A percentile compares a stretch with the other conserved stretches of the same genome.
These are phyloP conservation scores for Temnothorax unifasciatus DNA, from an alignment of 2,888 invertebrate genomes.

Conservation along the genomic window DNA sequence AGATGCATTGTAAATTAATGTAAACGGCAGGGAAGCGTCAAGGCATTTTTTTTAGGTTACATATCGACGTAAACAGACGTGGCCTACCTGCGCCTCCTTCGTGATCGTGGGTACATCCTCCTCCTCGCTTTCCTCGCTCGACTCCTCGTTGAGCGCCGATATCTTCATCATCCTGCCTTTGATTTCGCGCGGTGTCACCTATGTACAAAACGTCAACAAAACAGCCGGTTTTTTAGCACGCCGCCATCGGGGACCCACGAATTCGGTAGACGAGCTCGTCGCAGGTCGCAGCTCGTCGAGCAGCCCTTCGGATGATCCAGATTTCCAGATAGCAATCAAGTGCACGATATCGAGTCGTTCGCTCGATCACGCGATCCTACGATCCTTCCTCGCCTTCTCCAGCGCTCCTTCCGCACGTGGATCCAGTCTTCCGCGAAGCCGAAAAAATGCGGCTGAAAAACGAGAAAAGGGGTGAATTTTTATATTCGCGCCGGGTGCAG, in stretches of 20 bases:
- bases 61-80: not conserved
- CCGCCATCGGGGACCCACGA: conserved; percentile 50
- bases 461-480: not conserved
- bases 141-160: conserved; percentile 90
- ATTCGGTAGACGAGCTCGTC: not conserved
- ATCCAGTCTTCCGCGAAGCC: not conserved
- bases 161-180: conserved; percentile 88
- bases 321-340: no score
- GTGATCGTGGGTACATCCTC: conserved; percentile 88
- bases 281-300: not conserved
- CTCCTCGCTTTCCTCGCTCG: conserved; percentile 88
- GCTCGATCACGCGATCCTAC: not conserved
- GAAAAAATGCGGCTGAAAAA: not conserved
- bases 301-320: no score
- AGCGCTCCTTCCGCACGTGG: not conserved
- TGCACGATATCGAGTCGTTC: not conserved
- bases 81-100: conserved; percentile 88
- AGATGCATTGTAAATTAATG: not conserved
- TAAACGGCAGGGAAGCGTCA: not conserved
- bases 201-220: conserved; percentile 72
- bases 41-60: conserved; percentile 1
- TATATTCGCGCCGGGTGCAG: not conserved
- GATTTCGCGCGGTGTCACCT: conserved; percentile 3
- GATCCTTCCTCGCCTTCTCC: no score
- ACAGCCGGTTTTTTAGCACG: conserved; percentile 65